These are phyloP conservation scores for Collichthys lucidus DNA, from an alignment of 2,113 vertebrate species.

Conservation along the genomic window DNA sequence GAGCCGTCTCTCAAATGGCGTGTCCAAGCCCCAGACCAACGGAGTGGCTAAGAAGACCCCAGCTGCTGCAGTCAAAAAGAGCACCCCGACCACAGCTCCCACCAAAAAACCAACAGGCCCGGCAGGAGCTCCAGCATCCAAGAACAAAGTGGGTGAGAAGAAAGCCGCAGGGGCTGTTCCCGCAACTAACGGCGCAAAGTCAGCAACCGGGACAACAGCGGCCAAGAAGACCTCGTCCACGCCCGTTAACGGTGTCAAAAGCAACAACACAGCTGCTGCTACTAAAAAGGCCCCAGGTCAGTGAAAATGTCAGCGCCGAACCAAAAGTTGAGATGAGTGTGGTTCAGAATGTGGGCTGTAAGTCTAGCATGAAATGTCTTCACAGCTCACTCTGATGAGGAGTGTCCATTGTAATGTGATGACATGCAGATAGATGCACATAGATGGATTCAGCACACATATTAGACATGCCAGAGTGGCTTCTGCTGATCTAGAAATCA, in stretches of 20 bases:
- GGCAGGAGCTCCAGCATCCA: constrained; percentile 26
- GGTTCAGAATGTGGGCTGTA: background rate
- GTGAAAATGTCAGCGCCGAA: constrained; percentile 33
- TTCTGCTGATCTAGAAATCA: constrained; percentile 43
- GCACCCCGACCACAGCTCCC: constrained; percentile 35
- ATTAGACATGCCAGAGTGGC: constrained; percentile 58
- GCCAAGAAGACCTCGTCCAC: constrained; percentile 72
- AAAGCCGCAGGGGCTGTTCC: constrained; percentile 64
- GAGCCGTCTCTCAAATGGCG: constrained; percentile 80
- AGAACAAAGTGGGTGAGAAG: constrained; percentile 79
- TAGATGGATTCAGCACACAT: constrained; percentile 44
- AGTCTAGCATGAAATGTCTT: constrained; percentile 17
- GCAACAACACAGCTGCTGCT: constrained; percentile 60
- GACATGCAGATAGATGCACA: constrained; percentile 26
- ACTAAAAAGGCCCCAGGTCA: constrained; percentile 81
- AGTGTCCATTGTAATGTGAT: constrained; percentile 39
- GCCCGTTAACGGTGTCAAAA: constrained; percentile 74
- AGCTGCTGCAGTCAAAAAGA: constrained; percentile 75
- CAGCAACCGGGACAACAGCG: constrained; percentile 52
- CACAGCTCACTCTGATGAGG: constrained; percentile 27
- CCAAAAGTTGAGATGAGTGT: background rate
- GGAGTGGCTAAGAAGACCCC: constrained; percentile 78
- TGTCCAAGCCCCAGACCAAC: constrained; percentile 78
- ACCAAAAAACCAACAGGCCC: constrained; percentile 70
- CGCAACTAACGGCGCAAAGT: constrained; percentile 61